Conservation (phyloP, 1,140 invertebrate genomes). For the Yoshiicerus persimilis region DNA sequence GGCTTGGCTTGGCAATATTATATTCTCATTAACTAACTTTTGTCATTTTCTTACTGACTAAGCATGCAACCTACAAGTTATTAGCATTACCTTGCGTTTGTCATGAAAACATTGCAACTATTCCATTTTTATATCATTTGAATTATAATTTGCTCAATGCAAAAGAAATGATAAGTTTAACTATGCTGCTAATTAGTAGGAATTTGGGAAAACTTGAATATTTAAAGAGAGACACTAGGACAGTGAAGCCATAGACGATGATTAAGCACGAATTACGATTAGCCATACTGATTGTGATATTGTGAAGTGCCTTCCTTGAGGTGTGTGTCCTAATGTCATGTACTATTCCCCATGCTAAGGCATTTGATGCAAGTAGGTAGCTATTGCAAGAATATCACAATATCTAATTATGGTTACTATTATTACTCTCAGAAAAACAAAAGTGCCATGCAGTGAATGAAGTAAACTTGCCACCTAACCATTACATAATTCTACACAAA, state of each 20-base stretch:
- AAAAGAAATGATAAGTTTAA: not conserved
- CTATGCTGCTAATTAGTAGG: not conserved
- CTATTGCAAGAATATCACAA: not conserved
- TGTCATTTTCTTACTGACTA: too few species aligned
- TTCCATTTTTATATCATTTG: not conserved
- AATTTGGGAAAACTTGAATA: not conserved
- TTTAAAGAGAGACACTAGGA: not conserved
- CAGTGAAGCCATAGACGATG: not conserved
- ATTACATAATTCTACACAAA: not conserved
- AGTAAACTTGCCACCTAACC: not conserved
- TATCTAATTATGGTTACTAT: not conserved
- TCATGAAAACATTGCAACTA: not conserved
- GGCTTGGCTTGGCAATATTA: too few species aligned
- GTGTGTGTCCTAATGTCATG: not conserved
- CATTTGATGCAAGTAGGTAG: not conserved
- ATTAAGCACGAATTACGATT: not conserved
- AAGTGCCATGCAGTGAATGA: not conserved
- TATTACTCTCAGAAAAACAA: not conserved
- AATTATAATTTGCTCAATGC: not conserved
- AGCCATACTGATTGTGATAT: not conserved
- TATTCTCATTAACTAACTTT: too few species aligned
- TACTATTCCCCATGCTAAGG: not conserved
- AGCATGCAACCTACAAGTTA: not conserved
- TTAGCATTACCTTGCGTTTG: not conserved
- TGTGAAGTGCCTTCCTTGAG: not conserved